Base-by-base conservation (phyloP, 1,140 invertebrate species). In the Macrotrachela quadricornifera region DNA sequence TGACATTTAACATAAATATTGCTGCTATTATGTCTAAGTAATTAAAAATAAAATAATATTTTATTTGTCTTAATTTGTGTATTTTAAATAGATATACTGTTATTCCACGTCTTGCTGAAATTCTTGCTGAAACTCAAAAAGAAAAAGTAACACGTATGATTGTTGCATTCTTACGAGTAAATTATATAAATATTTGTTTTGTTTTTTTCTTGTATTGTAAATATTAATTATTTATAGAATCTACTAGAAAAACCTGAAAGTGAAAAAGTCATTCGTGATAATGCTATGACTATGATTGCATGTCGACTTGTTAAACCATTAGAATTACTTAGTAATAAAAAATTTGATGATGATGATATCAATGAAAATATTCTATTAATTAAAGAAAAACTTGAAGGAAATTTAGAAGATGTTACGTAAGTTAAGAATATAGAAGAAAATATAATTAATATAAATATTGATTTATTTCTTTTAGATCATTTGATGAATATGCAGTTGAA, bases 401-500 rank as follows among this genome's bases (percentile, higher is more conserved):
- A 43, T 43, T 43, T 43, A n/a, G 42, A n/a, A n/a, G 42, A 43
- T 17, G 42, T n/a, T 92, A 86, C 21, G 21, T 30, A 30, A 30
- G 21, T 30, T 42, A 30, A 30, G 2, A 30, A 30, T 30, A 13
- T 87, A 94, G 64, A 88, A 95, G 74, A 75, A 94, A 8, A 91
- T 74, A 74, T 75, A 59, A 51, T 30, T 8, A 30, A 30, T 30
- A 8, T 4, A 30, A 30, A 30, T 30, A 30, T 54, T n/a, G n/a
- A n/a, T n/a, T 30, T 10, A 17, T 44, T 45, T 59, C 63, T 58
- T 61, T 57, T 56, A 71, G 69, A 69, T 96, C 90, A 0, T 96
- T 96, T 69, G 94, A 99, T 68, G 94, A 99, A 68, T 99, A 99
- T 66, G 80, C 85, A 11, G 91, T 87, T 4, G 94, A 99, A 70